These are phyloP conservation scores for Mnemiopsis leidyi DNA, from an alignment of 37 sponge, comb jelly and placozoan genomes.

Conservation along the genomic window DNA sequence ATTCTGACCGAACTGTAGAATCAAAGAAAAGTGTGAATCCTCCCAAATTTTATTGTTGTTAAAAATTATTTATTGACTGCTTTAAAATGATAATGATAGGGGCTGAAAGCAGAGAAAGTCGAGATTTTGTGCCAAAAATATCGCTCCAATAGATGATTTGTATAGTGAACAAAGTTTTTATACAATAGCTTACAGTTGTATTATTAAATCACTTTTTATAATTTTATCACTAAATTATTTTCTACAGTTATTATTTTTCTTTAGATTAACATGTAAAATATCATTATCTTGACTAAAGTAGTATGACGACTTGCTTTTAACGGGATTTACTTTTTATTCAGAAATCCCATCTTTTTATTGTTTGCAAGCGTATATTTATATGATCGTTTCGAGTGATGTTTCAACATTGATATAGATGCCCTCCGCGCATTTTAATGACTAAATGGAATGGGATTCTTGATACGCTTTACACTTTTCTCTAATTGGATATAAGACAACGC, in stretches of 20 bases:
- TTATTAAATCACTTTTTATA: neutral
- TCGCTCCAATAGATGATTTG: neutral
- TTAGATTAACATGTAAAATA: neutral
- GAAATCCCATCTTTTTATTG: neutral
- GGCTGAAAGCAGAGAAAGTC: too few relatives aligned
- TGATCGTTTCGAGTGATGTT: neutral
- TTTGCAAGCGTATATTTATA: neutral
- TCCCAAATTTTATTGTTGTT: neutral
- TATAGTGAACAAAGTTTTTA: neutral
- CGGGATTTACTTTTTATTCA: neutral
- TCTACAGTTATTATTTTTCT: neutral
- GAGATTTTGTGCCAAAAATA: neutral
- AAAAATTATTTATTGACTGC: neutral
- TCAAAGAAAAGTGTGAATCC: neutral
- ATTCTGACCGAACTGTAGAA: neutral
- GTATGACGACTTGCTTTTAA: neutral
- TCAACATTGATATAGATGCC: neutral
- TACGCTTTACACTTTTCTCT: too few relatives aligned
- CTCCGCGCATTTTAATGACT: neutral
- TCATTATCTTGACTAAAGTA: neutral
- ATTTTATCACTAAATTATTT: neutral
- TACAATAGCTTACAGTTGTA: neutral
- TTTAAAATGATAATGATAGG: too few relatives aligned
- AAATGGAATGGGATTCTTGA: too few relatives aligned
- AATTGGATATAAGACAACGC: too few relatives aligned